Conservation (phyloP, 2,888 invertebrate species). For the Eristalis arbustorum region DNA sequence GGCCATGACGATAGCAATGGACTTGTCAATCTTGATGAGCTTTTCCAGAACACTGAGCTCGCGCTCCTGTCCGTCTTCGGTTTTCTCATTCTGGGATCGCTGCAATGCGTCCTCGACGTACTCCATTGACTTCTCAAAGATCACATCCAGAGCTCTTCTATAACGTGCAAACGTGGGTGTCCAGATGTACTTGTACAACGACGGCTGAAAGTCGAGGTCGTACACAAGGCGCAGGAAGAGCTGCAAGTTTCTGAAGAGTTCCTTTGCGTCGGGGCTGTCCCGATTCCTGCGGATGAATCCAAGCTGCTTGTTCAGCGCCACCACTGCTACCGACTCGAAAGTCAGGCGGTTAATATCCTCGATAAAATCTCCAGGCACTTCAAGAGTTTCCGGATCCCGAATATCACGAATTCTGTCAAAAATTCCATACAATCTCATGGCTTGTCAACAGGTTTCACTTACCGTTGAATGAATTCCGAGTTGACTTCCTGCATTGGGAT, state of each 20-base stretch:
- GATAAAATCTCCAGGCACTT: conserved; percentile 80
- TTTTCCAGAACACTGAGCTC: conserved; percentile 84
- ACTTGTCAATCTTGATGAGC: conserved; percentile 83
- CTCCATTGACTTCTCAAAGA: conserved; percentile 71
- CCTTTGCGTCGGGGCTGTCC: conserved; percentile 69
- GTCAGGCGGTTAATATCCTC: conserved; percentile 82
- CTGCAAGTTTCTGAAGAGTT: conserved; percentile 70
- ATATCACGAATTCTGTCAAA: conserved; percentile 75
- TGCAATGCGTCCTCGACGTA: conserved; percentile 76
- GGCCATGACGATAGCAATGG: conserved; percentile 85
- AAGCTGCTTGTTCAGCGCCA: conserved; percentile 79
- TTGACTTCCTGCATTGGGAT: conserved; percentile 81
- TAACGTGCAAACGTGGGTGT: conserved; percentile 74
- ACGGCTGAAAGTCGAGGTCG: conserved; percentile 74
- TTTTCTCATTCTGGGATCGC: conserved; percentile 74
- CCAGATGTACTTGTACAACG: conserved; percentile 75
- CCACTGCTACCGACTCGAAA: conserved; percentile 81
- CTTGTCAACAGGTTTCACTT: not conserved
- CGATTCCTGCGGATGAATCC: conserved; percentile 74
- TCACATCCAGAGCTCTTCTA: conserved; percentile 72
- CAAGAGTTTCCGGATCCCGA: conserved; percentile 74
- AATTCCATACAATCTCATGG: not conserved
- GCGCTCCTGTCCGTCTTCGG: conserved; percentile 75
- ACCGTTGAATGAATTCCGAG: conserved; percentile 77
- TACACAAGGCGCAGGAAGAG: conserved; percentile 61